Evolutionary conservation across 2,888 invertebrate genomes (phyloP).

Genomic region (Acleris laterana): DNA sequence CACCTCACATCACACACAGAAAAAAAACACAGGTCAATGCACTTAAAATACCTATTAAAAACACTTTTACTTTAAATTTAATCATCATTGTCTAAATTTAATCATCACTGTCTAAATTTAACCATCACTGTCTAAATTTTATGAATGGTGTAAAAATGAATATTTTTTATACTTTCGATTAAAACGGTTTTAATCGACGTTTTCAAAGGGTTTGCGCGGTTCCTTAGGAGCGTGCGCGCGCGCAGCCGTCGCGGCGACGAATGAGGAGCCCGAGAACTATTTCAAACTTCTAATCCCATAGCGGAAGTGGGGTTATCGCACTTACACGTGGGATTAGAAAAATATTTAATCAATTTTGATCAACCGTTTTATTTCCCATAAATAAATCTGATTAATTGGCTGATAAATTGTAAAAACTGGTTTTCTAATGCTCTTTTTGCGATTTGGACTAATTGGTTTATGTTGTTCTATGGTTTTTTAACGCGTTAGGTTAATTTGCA

Average conservation of each 20-base stretch:
- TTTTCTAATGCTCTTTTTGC: background rate
- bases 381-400: conserved; percentile 13
- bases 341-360: conserved; percentile 47
- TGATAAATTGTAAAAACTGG: conserved; percentile 6
- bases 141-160: background rate
- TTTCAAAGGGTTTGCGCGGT: conserved; percentile 6
- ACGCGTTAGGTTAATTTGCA: conserved; percentile 4
- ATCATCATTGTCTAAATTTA: background rate
- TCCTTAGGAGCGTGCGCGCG: conserved; percentile 65
- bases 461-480: conserved; percentile 16
- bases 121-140: background rate
- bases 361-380: conserved; percentile 16
- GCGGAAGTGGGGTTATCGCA: conserved; percentile 55
- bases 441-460: conserved; percentile 5
- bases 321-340: conserved; percentile 48
- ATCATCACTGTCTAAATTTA: background rate
- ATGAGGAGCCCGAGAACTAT: conserved; percentile 80
- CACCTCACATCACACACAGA: conserved; percentile 30
- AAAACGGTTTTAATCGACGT: too few species aligned
- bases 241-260: conserved; percentile 73
- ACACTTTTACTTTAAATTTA: background rate
- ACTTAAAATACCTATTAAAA: conserved; percentile 2
- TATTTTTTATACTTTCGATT: conserved; percentile 6
- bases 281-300: conserved; percentile 77
- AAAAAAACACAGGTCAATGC: conserved; percentile 13